A percentile compares a stretch with the other conserved stretches of the same genome.
Evolutionary conservation across 2,888 invertebrate genomes (phyloP).

Genomic region (Willowsia nigromaculata): DNA sequence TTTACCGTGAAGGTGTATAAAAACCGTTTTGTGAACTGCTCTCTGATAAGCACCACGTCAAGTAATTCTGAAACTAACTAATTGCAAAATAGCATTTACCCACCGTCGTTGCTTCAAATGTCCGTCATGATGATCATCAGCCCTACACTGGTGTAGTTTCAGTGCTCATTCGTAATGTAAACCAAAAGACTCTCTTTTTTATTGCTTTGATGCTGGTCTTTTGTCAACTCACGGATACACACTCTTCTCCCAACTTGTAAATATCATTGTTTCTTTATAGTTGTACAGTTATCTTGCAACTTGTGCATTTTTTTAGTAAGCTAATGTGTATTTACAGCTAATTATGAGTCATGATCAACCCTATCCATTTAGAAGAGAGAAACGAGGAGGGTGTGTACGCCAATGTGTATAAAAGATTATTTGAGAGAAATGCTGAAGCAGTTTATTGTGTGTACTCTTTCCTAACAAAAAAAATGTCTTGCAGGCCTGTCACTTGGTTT

Average conservation of each 20-base stretch:
- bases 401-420: neutral
- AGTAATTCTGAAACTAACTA: neutral
- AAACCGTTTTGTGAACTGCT: no score
- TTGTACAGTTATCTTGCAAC: neutral
- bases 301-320: neutral
- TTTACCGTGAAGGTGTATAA: no score
- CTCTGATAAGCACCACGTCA: no score
- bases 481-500: slow-evolving; percentile 50
- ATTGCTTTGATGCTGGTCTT: neutral
- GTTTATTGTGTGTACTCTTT: neutral
- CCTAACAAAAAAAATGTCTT: neutral
- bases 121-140: neutral
- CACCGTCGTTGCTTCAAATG: neutral
- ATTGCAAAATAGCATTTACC: neutral
- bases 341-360: neutral
- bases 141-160: neutral
- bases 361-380: neutral
- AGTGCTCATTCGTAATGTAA: neutral
- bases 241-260: no score
- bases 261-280: neutral
- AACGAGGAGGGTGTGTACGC: neutral
- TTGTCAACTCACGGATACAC: neutral
- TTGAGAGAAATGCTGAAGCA: neutral
- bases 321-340: neutral
- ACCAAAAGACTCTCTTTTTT: neutral